Conservation (phyloP, 1,140 invertebrate species). For the Aplysia californica region DNA sequence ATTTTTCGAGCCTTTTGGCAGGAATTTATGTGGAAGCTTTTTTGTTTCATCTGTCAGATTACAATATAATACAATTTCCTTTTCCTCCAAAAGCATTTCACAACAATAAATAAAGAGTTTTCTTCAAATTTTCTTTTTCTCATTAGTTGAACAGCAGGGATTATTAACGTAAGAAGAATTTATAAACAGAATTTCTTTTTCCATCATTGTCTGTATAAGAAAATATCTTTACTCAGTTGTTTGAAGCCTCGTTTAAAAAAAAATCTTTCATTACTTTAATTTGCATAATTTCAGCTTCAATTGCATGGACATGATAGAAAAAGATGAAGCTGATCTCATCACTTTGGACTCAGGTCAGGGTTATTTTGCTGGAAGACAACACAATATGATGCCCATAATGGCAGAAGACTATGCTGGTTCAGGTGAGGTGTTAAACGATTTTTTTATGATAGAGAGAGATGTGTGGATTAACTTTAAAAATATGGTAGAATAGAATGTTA, state of each 20-base stretch:
- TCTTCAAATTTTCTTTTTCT: too few species aligned
- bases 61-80: not conserved
- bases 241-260: too few species aligned
- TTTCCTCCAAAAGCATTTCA: too few species aligned
- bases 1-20: not conserved
- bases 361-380: conserved; percentile 90
- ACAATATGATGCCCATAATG: conserved; percentile 86
- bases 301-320: conserved; percentile 79
- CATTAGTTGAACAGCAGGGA: too few species aligned
- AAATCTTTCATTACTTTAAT: not conserved
- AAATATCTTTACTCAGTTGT: too few species aligned
- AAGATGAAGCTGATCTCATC: conserved; percentile 85
- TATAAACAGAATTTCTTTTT: too few species aligned
- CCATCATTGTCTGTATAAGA: too few species aligned
- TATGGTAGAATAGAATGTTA: not conserved
- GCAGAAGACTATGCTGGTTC: conserved; percentile 64
- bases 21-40: not conserved
- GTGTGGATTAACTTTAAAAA: conserved; percentile 54
- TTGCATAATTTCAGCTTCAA: conserved; percentile 77
- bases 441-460: too few species aligned
- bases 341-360: conserved; percentile 92
- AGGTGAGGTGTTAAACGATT: too few species aligned
- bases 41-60: not conserved
- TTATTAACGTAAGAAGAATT: too few species aligned
- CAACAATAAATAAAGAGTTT: too few species aligned